phyloP scores from a whole-genome alignment of 2,888 invertebrate species.

The Shargacucullia verbasci region DNA sequence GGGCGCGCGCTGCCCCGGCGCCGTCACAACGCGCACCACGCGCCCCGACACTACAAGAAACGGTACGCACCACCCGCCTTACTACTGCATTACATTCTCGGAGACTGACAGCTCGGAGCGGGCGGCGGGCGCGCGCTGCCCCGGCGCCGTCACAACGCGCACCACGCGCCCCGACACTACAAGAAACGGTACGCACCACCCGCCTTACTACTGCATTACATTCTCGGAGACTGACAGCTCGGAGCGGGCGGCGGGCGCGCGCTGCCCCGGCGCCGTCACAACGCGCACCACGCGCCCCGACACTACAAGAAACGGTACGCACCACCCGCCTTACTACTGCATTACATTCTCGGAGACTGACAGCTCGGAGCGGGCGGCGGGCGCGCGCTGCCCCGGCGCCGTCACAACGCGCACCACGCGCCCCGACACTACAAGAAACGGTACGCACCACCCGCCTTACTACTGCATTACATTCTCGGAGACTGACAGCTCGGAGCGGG shows the following conservation, averaged over 20 bases:
- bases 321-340: no score
- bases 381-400: constrained; percentile 51
- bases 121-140: constrained; percentile 50
- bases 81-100: no score
- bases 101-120: constrained; percentile 45
- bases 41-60: constrained; percentile 83
- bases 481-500: constrained; percentile 49
- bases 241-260: constrained; percentile 56
- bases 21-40: constrained; percentile 71
- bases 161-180: constrained; percentile 80
- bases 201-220: no score
- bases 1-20: constrained; percentile 38
- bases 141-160: constrained; percentile 62
- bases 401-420: constrained; percentile 73
- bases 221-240: no score
- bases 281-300: constrained; percentile 77
- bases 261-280: constrained; percentile 45
- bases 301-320: constrained; percentile 83
- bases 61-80: no score
- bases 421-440: constrained; percentile 84
- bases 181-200: constrained; percentile 81
- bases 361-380: constrained; percentile 50
- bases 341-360: no score
- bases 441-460: no score
- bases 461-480: no score